Evolutionary conservation across 92 coral and sea anemone species (phyloP), one percentile per base, ranked within the genome.

Genomic region (Porites rus): DNA sequence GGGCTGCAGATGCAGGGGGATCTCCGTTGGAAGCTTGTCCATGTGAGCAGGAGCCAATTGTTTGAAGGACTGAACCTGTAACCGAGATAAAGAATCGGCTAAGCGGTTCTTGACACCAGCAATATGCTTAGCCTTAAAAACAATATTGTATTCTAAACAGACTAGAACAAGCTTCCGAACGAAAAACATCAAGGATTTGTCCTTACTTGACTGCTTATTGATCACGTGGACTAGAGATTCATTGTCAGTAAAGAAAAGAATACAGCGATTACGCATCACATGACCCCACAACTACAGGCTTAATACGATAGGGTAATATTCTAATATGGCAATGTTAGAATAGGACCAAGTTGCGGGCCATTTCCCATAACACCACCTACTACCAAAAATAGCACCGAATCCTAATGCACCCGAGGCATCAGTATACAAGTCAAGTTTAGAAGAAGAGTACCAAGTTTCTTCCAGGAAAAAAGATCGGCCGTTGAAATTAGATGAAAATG

Each of bases 61-160:
- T 43, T 77, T 80, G 90, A 92, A 92, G 10, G 87, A 53, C 64
- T 71, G 74, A 10, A 92, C 83, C 93, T 89, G 95, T 68, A 92
- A 86, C n/a, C 92, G 87, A 80, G 90, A 89, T n/a, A 89, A 43
- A 66, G 91, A 54, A 76, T 88, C 91, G 22, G 93, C 86, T 0
- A 84, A 78, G 3, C 82, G 85, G 58, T 93, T 87, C 22, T 51
- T 52, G 28, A 86, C 88, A 8, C 96, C 90, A 22, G 85, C 81
- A 61, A 90, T 80, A 65, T 93, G 96, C 24, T 22, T 22, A 0
- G 0, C 24, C 24, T 22, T 22, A n/a, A n/a, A n/a, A n/a, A n/a
- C n/a, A n/a, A n/a, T n/a, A n/a, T n/a, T n/a, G n/a, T n/a, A n/a
- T n/a, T n/a, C n/a, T n/a, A n/a, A n/a, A n/a, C n/a, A n/a, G n/a